A percentile compares a stretch with the other conserved stretches of the same genome.
Evolutionary conservation across 2,797 vertebrate species (phyloP).

Genomic region (Australoheros facetus): DNA sequence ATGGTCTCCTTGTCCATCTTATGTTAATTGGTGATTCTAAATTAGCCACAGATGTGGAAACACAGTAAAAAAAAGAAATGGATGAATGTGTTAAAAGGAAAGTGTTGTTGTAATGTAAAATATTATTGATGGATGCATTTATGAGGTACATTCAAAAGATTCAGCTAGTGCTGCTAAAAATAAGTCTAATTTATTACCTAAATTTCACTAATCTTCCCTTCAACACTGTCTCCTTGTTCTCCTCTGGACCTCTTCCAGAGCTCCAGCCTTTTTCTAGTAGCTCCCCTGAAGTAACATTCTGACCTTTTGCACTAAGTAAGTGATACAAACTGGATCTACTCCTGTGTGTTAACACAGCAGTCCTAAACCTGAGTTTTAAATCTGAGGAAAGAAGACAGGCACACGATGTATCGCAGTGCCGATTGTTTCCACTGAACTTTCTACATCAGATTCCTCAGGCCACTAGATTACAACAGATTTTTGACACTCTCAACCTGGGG

Average conservation of each 20-base stretch:
- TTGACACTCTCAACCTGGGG: background rate
- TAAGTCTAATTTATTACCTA: too few relatives aligned
- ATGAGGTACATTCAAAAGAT: fast-evolving
- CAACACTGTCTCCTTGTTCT: too few relatives aligned
- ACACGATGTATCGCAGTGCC: background rate
- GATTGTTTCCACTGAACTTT: background rate
- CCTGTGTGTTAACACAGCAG: background rate
- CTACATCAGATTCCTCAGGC: background rate
- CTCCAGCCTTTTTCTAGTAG: background rate
- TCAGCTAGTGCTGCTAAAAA: background rate
- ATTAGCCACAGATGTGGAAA: fast-evolving
- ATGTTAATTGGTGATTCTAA: background rate
- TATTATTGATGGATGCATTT: background rate
- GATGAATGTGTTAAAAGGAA: too few relatives aligned
- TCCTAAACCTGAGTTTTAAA: background rate
- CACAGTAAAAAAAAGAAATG: too few relatives aligned
- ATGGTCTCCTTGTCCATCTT: background rate
- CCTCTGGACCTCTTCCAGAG: background rate
- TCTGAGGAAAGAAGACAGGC: background rate
- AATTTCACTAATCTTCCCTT: too few relatives aligned
- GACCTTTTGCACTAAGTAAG: background rate
- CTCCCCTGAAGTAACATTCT: background rate
- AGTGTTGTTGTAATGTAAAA: background rate
- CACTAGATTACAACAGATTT: background rate
- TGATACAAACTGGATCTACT: background rate